A percentile compares a stretch with the other conserved stretches of the same genome.
These are phyloP conservation scores for Merluccius polli DNA, from an alignment of 2,797 vertebrate genomes.

Conservation along the genomic window DNA sequence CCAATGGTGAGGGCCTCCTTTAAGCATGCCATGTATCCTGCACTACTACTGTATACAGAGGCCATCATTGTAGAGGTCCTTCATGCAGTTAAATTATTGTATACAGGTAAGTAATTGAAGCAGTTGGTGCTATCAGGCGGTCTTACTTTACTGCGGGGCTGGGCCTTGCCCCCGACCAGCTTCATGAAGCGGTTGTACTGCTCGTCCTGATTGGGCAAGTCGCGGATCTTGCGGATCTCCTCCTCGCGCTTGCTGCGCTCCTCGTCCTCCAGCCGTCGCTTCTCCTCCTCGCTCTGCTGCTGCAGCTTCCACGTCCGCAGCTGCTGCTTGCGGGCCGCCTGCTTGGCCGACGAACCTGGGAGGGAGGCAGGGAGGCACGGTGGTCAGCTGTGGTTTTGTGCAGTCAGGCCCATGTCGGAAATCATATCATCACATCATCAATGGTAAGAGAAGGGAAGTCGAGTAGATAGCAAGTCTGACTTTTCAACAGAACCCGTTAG, in stretches of 20 bases:
- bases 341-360: constrained; percentile 74
- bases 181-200: constrained; percentile 99
- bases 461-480: not conserved
- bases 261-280: constrained; percentile 82
- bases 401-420: not conserved
- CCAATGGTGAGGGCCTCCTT: too few relatives aligned
- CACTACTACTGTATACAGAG: not conserved
- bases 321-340: constrained; percentile 84
- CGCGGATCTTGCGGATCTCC: constrained; percentile 91
- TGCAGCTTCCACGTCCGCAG: constrained; percentile 88
- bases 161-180: constrained; percentile 86
- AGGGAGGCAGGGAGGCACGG: not conserved
- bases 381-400: not conserved
- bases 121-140: too few relatives aligned
- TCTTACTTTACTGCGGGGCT: constrained; percentile 79
- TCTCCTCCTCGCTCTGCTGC: constrained; percentile 80
- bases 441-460: not conserved
- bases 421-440: not conserved
- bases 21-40: not conserved
- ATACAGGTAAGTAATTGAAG: too few relatives aligned
- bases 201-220: constrained; percentile 97
- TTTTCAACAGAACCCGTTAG: not conserved
- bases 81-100: too few relatives aligned
- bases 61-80: not conserved
- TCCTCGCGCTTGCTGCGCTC: constrained; percentile 92